Evolutionary conservation across 1,140 invertebrate species (phyloP).

Genomic region (Eupeodes corollae): DNA sequence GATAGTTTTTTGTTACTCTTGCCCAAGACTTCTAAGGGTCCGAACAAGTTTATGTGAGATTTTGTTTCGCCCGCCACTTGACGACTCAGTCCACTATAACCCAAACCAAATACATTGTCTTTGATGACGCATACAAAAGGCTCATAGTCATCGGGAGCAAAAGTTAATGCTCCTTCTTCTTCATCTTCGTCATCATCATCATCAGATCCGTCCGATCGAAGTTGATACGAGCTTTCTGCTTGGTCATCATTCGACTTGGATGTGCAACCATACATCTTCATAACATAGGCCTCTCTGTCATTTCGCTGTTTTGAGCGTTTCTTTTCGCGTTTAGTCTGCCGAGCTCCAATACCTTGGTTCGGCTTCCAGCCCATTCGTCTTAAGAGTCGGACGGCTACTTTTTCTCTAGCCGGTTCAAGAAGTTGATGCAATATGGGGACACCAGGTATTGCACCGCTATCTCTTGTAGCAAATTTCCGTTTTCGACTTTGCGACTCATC

Average conservation of each 20-base stretch:
- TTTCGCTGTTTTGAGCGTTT: constrained; percentile 19
- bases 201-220: not conserved
- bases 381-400: constrained; percentile 76
- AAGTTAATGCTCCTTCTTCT: constrained; percentile 55
- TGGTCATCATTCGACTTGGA: too few species aligned
- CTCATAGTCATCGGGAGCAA: constrained; percentile 78
- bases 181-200: constrained; percentile 27
- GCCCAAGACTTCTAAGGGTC: constrained; percentile 20
- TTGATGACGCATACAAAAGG: constrained; percentile 61
- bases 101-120: constrained; percentile 73
- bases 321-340: constrained; percentile 45
- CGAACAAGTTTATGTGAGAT: constrained; percentile 42
- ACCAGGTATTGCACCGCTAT: constrained; percentile 64
- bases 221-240: too few species aligned
- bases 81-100: constrained; percentile 72
- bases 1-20: constrained; percentile 50
- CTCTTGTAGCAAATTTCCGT: constrained; percentile 36
- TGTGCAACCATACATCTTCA: constrained; percentile 26
- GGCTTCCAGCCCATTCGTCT: constrained; percentile 83
- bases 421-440: constrained; percentile 66
- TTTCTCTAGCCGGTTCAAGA: constrained; percentile 69
- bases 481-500: constrained; percentile 38
- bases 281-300: constrained; percentile 23
- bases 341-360: constrained; percentile 81
- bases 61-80: constrained; percentile 27